These are phyloP conservation scores for Anadara kagoshimensis DNA, from an alignment of 1,140 invertebrate genomes.

Conservation along the genomic window DNA sequence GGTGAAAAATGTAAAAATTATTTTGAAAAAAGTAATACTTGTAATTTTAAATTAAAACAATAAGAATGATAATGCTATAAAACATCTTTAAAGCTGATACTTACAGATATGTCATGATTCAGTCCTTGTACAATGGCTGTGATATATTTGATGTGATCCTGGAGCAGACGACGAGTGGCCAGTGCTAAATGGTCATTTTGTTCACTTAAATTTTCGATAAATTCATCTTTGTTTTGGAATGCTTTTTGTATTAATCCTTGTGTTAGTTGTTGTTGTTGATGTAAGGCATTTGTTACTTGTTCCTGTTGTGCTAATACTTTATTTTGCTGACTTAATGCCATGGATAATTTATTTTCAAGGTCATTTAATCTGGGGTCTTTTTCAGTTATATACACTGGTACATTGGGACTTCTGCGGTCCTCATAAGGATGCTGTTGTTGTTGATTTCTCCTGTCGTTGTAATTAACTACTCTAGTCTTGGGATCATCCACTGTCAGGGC, in stretches of 20 bases:
- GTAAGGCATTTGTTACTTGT: slow-evolving; percentile 32
- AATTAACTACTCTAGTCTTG: background rate
- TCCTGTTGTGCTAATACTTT: slow-evolving; percentile 37
- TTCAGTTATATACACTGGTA: background rate
- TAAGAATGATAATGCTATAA: too few species aligned
- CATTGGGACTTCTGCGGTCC: slow-evolving; percentile 3
- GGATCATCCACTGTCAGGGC: slow-evolving; percentile 50
- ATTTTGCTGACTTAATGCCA: slow-evolving; percentile 41
- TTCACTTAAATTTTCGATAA: slow-evolving; percentile 63
- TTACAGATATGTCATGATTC: slow-evolving; percentile 68
- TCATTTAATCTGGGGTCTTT: slow-evolving; percentile 27
- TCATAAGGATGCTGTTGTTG: background rate
- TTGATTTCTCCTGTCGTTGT: slow-evolving; percentile 1
- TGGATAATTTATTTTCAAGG: slow-evolving; percentile 40
- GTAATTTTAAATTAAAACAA: too few species aligned
- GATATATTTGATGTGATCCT: slow-evolving; percentile 71
- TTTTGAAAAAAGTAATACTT: too few species aligned
- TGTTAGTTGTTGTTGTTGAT: slow-evolving; percentile 41
- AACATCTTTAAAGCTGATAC: slow-evolving; percentile 16
- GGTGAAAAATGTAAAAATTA: too few species aligned
- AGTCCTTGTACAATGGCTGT: slow-evolving; percentile 67
- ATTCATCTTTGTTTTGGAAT: slow-evolving; percentile 67
- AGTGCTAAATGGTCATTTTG: slow-evolving; percentile 66
- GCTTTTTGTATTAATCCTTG: slow-evolving; percentile 61
- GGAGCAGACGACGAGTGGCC: slow-evolving; percentile 62